Base-by-base conservation (phyloP, 2,113 vertebrate genomes). In the Eudyptes chrysolophus region DNA sequence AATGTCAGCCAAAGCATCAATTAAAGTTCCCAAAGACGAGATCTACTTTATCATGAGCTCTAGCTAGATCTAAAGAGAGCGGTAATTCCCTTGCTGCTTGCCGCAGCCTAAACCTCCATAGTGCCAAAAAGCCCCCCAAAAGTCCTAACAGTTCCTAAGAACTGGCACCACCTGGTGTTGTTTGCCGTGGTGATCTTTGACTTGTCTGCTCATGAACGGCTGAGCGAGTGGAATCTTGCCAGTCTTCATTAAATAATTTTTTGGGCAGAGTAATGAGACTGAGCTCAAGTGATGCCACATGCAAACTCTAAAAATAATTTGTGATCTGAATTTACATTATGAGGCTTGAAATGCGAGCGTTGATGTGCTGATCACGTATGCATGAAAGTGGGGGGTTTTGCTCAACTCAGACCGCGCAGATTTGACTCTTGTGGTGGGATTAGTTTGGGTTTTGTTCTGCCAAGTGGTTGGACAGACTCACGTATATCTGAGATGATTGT, bases 221-320 rank as follows among this genome's bases (percentile, higher is more conserved):
- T 81, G 60, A 79, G 77, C 3, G 3, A 24, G 36, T 36, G 77
- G 74, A 52, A 54, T 29, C 60, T 34, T 58, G 68, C 72, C 79
- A 77, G 16, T 16, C 40, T 84, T 89, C 64, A 52, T 93, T 48
- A 87, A 87, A 61, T 77, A 61, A 65, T 68, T 70, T 76, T 60
- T 64, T 0, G 58, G 40, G 32, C 4, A 76, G 87, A 84, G 64
- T 60, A 76, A 82, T 40, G 76, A 76, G 48, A 44, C 51, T 58
- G 85, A 92, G 86, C 87, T 86, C 80, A 18, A 95, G 76, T 81
- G 87, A 64, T 74, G 30, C 72, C 92, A 66, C 86, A 16, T 90
- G 83, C 68, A 42, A 38, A 22, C 58, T 82, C 87, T 58, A 75
- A 87, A 89, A 82, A 83, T 76, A 88, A 65, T 80, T 51, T 69